These are phyloP conservation scores for Heliconius aoede DNA, from an alignment of 2,888 invertebrate genomes.

Conservation along the genomic window DNA sequence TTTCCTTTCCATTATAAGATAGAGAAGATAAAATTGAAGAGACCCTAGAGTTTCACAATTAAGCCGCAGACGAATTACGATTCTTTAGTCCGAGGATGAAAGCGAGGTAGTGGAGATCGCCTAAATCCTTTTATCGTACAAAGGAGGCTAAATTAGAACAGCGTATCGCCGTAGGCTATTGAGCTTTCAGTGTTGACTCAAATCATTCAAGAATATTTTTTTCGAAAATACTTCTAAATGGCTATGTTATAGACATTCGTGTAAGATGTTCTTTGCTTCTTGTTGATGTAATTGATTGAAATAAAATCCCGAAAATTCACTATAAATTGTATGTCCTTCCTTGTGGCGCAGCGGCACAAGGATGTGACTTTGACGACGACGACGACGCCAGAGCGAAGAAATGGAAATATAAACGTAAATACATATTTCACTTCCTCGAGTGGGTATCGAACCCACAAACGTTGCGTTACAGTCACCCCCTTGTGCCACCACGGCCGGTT, in stretches of 20 bases:
- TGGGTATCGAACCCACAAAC: background rate
- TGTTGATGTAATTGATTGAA: background rate
- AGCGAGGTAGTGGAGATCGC: slow-evolving; percentile 32
- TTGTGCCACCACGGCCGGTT: too few relatives aligned
- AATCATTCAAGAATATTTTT: slow-evolving; percentile 22
- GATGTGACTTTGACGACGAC: too few relatives aligned
- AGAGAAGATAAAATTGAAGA: slow-evolving; percentile 1
- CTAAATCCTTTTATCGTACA: slow-evolving; percentile 41
- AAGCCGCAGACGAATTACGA: slow-evolving; percentile 32
- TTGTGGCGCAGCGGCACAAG: background rate
- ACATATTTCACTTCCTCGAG: background rate
- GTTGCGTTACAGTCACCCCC: too few relatives aligned
- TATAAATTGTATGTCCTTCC: background rate
- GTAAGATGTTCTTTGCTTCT: background rate
- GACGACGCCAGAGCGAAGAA: background rate
- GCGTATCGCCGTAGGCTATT: slow-evolving; percentile 30
- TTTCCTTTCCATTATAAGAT: slow-evolving; percentile 4
- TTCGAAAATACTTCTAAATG: too few relatives aligned
- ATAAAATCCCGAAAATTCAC: too few relatives aligned
- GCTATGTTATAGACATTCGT: too few relatives aligned
- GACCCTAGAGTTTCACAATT: slow-evolving; percentile 28
- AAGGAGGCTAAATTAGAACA: slow-evolving; percentile 34
- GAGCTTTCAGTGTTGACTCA: slow-evolving; percentile 25
- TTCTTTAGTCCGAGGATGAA: slow-evolving; percentile 30
- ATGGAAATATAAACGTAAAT: background rate